Evolutionary conservation across 2,113 vertebrate genomes (phyloP).

Genomic region (Pelodiscus sinensis): DNA sequence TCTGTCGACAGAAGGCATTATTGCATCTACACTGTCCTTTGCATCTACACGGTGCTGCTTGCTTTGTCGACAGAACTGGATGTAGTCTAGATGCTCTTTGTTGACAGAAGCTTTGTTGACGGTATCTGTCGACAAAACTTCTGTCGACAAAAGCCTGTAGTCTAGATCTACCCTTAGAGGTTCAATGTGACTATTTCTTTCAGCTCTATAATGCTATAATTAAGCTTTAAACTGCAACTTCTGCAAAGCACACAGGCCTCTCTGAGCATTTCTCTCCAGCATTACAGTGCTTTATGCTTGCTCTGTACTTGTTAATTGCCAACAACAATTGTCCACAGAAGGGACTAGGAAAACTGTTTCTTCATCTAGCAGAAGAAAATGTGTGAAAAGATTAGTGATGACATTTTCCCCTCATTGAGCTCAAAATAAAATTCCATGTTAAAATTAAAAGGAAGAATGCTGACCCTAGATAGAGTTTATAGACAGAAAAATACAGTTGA

Average conservation of each 20-base stretch:
- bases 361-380: not conserved
- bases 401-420: not conserved
- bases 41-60: no score
- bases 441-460: not conserved
- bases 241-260: not conserved
- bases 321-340: not conserved
- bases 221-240: not conserved
- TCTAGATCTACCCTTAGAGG: no score
- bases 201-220: not conserved
- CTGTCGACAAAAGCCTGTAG: no score
- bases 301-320: accelerated
- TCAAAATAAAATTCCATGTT: not conserved
- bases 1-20: no score
- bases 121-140: no score
- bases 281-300: not conserved
- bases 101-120: no score
- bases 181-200: not conserved
- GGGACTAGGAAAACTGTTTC: not conserved
- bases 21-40: no score
- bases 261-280: not conserved
- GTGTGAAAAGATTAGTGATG: not conserved
- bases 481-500: not conserved
- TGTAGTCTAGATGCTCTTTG: no score
- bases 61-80: no score
- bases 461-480: not conserved